Conservation (phyloP, 2,888 invertebrate species). For the Ceriagrion tenellum region DNA sequence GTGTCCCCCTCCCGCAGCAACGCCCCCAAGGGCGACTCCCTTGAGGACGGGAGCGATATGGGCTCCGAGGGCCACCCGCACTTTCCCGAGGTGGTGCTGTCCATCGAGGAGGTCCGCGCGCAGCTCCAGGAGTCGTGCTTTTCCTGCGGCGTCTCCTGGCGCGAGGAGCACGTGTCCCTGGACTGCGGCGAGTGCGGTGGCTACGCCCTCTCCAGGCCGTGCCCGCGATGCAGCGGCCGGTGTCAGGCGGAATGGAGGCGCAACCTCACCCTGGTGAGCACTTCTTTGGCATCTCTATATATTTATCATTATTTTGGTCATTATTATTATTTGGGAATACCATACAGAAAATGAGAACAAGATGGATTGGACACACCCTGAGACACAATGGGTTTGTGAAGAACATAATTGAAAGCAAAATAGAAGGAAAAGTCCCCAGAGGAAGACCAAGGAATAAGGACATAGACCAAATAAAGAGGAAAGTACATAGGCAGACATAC, state of each 20-base stretch:
- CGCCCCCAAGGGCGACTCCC: slow-evolving; percentile 73
- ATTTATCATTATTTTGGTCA: too few species aligned
- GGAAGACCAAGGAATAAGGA: too few species aligned
- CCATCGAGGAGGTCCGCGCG: slow-evolving; percentile 85
- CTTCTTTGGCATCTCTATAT: not conserved
- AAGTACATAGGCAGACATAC: too few species aligned
- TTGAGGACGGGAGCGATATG: slow-evolving; percentile 73
- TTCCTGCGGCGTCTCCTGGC: slow-evolving; percentile 90
- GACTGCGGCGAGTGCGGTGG: slow-evolving; percentile 91
- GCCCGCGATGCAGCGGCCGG: slow-evolving; percentile 87
- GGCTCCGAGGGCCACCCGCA: slow-evolving; percentile 69
- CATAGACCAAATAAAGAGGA: too few species aligned
- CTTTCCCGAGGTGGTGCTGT: slow-evolving; percentile 77
- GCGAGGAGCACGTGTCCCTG: slow-evolving; percentile 87
- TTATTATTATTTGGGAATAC: too few species aligned
- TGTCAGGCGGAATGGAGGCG: slow-evolving; percentile 87
- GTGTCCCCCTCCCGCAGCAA: slow-evolving; percentile 69
- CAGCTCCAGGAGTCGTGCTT: slow-evolving; percentile 80
- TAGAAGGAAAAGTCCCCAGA: too few species aligned
- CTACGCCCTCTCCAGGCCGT: slow-evolving; percentile 87
- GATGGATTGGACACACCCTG: too few species aligned
- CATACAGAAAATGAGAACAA: too few species aligned
- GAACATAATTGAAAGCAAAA: too few species aligned
- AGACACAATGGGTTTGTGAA: too few species aligned
- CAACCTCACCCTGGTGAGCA: slow-evolving; percentile 87